These are phyloP conservation scores for Gopherus evgoodei DNA, from an alignment of 2,113 vertebrate genomes.

Conservation along the genomic window DNA sequence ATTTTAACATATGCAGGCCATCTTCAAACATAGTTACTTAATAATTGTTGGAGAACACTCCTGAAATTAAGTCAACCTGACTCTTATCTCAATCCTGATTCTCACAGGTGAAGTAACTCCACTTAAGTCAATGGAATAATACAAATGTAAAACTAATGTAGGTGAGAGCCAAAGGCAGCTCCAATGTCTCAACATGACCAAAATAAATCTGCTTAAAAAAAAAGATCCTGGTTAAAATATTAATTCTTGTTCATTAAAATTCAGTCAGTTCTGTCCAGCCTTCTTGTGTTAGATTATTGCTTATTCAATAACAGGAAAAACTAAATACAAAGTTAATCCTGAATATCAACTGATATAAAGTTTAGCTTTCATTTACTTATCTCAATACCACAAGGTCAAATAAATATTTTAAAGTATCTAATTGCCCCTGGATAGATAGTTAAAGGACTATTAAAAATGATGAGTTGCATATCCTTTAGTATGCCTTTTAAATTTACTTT, in stretches of 20 bases:
- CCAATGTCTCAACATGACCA: neutral
- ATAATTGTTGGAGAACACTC: neutral
- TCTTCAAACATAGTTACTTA: neutral
- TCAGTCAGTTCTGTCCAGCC: neutral
- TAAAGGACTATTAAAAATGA: neutral
- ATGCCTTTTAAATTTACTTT: neutral
- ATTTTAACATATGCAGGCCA: neutral
- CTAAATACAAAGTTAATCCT: neutral
- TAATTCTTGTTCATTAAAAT: neutral
- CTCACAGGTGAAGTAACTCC: neutral
- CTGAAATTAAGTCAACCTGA: neutral
- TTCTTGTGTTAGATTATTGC: neutral
- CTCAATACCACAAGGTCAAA: neutral
- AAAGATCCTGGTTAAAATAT: neutral
- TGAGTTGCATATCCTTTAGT: neutral
- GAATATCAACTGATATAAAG: constrained; percentile 2
- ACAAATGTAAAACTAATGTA: neutral
- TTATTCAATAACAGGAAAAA: constrained; percentile 26
- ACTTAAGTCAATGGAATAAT: neutral
- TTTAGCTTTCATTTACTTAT: neutral
- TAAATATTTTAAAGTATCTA: neutral
- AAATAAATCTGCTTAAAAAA: neutral
- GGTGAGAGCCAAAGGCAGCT: neutral
- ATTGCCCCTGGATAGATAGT: neutral
- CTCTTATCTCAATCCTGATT: neutral